Base-by-base conservation (phyloP, 2,888 invertebrate species). In the Anagyrus pseudococci region DNA sequence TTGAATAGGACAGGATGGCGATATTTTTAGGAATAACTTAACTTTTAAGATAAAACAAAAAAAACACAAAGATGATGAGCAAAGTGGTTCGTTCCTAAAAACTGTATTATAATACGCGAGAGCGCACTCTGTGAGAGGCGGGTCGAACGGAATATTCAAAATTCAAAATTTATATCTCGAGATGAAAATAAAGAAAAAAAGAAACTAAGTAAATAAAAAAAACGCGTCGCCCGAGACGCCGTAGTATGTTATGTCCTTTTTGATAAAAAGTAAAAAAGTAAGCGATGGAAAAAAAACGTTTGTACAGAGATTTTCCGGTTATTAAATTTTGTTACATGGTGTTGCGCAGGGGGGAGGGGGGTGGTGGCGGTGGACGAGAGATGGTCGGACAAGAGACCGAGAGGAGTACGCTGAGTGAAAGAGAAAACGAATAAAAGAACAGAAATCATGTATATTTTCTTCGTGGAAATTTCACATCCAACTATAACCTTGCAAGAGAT, bases 231-330 rank as follows among this genome's bases (percentile, higher is more conserved):
- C n/a, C n/a, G n/a, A 47, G 41, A 64, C 64, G 68, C 54, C 52
- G 46, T 66, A 68, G 72, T 70, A 71, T 73, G 75, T 77, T 78
- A 72, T 72, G 64, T 72, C 72, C 75, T 77, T 78, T n/a, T 78
- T 77, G 73, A 78, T 75, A 75, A 74, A 72, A 66, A 60, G 44
- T 64, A 62, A 57, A 68, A 70, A 70, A 60, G 66, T 70, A 70
- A 70, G 64, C 33, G 61, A 64, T 37, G 15, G 60, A 64, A 64
- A 72, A 68, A 72, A 73, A 77, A 77, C 69, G 77, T 80, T 80
- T 79, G 79, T 80, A 80, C 79, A 80, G 78, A 80, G 76, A 79
- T 80, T 76, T 80, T 80, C 79, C 77, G 79, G 78, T 80, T 80
- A 80, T 80, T 78, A 77, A 79, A 80, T 80, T 80, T 79, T 80